Percentiles rank a stretch among this genome's conserved stretches.
Evolutionary conservation across 2,888 invertebrate genomes (phyloP).

Genomic region (Chaitophorus viminalis): DNA sequence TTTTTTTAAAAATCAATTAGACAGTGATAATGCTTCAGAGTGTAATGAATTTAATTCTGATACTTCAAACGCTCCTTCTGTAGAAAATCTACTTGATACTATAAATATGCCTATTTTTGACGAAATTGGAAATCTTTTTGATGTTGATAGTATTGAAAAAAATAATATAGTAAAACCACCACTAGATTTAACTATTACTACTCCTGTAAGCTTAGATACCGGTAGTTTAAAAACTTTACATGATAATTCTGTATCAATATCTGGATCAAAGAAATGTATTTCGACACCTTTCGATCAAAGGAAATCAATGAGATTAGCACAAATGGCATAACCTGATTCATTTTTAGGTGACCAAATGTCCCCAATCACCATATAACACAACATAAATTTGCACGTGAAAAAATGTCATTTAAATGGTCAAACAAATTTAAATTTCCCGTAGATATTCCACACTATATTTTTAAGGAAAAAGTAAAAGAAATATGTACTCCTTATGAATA

Average conservation of each 20-base stretch:
- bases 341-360: no score
- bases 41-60: neutral
- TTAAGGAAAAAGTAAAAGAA: neutral
- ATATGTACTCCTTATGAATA: no score
- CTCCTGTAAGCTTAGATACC: no score
- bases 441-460: neutral
- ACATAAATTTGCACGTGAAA: neutral
- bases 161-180: neutral
- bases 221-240: no score
- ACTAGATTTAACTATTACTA: neutral
- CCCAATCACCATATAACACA: no score
- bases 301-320: no score
- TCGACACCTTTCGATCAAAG: no score
- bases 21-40: neutral
- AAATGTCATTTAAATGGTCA: constrained; percentile 8
- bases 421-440: neutral
- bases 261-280: no score
- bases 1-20: constrained; percentile 2
- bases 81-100: no score
- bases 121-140: constrained; percentile 2
- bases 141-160: constrained; percentile 4
- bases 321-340: no score
- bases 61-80: no score
- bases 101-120: neutral
- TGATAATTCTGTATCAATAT: no score